Evolutionary conservation across 2,113 vertebrate species (phyloP).

Genomic region (Cichladusa arquata): DNA sequence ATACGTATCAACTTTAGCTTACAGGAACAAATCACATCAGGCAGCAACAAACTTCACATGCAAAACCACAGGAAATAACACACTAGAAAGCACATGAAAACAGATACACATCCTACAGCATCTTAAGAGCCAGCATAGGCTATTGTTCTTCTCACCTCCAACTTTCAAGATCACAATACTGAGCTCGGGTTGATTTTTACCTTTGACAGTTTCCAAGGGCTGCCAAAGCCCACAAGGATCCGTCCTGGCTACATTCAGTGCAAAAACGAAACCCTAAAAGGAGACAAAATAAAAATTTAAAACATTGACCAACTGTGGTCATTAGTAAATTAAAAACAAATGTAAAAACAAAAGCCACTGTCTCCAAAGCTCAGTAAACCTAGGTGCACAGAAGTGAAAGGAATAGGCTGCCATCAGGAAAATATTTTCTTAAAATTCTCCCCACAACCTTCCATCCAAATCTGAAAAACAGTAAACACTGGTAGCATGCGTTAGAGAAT

Average conservation of each 20-base stretch:
- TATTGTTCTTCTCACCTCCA: neutral
- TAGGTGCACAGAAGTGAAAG: neutral
- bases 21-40: neutral
- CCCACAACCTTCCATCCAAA: neutral
- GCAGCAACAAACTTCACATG: neutral
- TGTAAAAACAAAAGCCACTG: neutral
- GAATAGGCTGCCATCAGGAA: neutral
- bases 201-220: constrained; percentile 77
- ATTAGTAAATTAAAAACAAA: neutral
- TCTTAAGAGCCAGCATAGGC: neutral
- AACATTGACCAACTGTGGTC: neutral
- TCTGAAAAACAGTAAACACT: neutral
- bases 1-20: neutral
- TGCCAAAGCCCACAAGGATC: constrained; percentile 68
- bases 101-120: neutral
- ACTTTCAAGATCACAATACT: neutral
- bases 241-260: constrained; percentile 81
- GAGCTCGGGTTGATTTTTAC: constrained; percentile 59
- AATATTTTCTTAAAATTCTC: neutral
- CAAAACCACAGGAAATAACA: constrained; percentile 5
- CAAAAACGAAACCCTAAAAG: constrained; percentile 72
- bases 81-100: neutral
- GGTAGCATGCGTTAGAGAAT: neutral
- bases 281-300: neutral
- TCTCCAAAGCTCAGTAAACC: neutral